Percentiles rank a stretch among this genome's conserved stretches.
Conservation (phyloP, 2,113 vertebrate genomes). For the Apus apus region DNA sequence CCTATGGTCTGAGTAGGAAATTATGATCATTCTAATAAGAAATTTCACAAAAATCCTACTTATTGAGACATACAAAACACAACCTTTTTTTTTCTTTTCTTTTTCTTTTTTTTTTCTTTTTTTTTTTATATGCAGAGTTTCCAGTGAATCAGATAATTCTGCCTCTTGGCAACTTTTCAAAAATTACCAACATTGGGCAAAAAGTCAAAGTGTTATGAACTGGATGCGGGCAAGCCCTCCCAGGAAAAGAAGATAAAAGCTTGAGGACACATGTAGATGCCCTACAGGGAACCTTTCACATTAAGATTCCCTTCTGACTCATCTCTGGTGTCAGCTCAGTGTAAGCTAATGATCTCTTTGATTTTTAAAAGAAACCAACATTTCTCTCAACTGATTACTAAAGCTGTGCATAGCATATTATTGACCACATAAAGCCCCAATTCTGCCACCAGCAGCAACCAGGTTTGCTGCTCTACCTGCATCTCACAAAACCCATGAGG, state of each 20-base stretch:
- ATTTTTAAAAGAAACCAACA: background rate
- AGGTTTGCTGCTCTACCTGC: background rate
- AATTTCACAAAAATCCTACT: background rate
- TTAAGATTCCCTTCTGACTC: slow-evolving; percentile 7
- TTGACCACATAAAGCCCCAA: background rate
- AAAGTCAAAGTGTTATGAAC: slow-evolving; percentile 13
- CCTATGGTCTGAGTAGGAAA: background rate
- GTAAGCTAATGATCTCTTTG: slow-evolving; percentile 22
- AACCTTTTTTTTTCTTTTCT: background rate
- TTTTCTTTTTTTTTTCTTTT: background rate
- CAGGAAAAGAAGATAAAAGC: background rate
- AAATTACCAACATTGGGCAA: background rate
- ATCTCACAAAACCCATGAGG: background rate
- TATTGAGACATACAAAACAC: background rate
- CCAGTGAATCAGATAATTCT: background rate
- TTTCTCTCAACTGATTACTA: background rate
- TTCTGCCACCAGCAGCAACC: background rate
- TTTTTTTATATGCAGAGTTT: background rate
- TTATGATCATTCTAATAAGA: background rate
- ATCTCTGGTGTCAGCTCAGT: slow-evolving; percentile 20
- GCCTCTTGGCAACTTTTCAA: slow-evolving; percentile 15
- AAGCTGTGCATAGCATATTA: background rate
- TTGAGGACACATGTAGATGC: background rate
- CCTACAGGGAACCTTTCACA: background rate
- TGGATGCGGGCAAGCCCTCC: background rate